Percentiles rank a stretch among this genome's conserved stretches.
phyloP scores from a whole-genome alignment of 1,140 invertebrate species.

The Papilio xuthus region DNA sequence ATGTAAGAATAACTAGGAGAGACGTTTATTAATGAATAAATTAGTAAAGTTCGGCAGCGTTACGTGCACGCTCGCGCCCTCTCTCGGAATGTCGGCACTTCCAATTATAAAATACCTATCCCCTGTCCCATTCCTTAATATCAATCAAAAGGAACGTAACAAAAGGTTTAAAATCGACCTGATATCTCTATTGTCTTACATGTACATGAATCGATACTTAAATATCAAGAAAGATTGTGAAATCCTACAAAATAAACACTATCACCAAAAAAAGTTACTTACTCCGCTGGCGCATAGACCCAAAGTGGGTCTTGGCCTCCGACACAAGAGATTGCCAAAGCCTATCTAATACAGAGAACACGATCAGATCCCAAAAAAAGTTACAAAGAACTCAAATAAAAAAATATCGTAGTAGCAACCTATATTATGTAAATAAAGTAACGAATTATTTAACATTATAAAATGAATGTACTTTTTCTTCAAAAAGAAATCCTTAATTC shows the following conservation, averaged over 20 bases:
- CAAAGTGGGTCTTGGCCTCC: no score
- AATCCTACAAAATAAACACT: background rate
- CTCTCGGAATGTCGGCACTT: background rate
- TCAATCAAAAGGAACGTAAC: background rate
- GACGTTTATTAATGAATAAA: slow-evolving; percentile 11
- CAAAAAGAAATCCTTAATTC: background rate
- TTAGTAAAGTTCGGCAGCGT: background rate
- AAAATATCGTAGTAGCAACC: no score
- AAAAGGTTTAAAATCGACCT: background rate
- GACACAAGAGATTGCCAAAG: no score
- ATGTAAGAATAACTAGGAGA: background rate
- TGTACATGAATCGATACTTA: background rate
- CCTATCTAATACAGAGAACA: no score
- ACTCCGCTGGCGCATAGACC: no score
- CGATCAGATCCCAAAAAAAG: no score
- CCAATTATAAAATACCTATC: slow-evolving; percentile 9
- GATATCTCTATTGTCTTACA: background rate
- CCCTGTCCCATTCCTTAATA: background rate
- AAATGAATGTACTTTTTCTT: background rate
- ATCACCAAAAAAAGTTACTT: background rate
- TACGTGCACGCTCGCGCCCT: background rate
- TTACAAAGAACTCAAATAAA: no score
- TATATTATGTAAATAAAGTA: no score
- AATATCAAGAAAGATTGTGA: background rate
- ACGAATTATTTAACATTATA: background rate